Conservation (phyloP, 2,113 vertebrate genomes). For the Chrysochloris asiatica region DNA sequence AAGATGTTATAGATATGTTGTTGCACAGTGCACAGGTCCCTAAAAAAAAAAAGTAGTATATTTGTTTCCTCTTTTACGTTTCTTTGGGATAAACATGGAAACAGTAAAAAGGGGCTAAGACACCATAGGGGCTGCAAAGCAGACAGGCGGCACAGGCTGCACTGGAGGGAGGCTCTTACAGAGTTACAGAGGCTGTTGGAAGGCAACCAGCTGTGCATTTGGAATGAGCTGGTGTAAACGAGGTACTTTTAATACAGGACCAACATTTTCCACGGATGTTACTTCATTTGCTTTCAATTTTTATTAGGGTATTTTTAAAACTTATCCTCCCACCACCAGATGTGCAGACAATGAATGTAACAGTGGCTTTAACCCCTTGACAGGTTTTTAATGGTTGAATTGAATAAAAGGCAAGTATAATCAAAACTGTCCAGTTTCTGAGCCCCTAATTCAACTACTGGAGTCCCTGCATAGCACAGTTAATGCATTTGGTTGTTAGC, state of each 20-base stretch:
- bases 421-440: conserved; percentile 48
- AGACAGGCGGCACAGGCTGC: conserved; percentile 70
- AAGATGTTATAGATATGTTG: conserved; percentile 17
- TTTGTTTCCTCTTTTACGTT: conserved; percentile 74
- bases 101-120: conserved; percentile 79
- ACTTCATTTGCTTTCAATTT: conserved; percentile 58
- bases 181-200: conserved; percentile 79
- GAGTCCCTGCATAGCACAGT: neutral
- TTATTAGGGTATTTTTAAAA: conserved; percentile 58
- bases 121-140: conserved; percentile 69
- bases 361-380: neutral
- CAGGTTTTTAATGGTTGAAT: neutral
- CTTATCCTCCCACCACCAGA: neutral
- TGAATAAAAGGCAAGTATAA: conserved; percentile 36
- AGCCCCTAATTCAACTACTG: neutral
- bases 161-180: conserved; percentile 77
- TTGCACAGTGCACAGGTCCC: conserved; percentile 49
- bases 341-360: neutral
- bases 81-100: conserved; percentile 79
- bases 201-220: conserved; percentile 79
- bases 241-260: conserved; percentile 66
- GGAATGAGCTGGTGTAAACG: conserved; percentile 72
- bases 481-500: neutral
- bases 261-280: conserved; percentile 53
- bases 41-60: conserved; percentile 20